Conservation (phyloP, 2,113 vertebrate genomes). For the Clarias magur region DNA sequence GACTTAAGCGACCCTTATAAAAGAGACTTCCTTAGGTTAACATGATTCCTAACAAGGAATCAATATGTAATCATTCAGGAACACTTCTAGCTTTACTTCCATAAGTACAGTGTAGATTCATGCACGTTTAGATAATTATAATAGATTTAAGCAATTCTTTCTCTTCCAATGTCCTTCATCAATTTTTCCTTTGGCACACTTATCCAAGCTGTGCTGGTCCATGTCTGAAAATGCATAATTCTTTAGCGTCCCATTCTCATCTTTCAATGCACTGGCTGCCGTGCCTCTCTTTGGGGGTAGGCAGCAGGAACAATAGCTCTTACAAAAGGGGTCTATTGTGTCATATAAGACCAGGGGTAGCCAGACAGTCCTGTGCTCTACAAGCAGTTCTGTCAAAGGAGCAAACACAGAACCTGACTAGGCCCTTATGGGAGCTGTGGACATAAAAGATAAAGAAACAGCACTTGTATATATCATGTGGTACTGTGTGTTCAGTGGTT, state of each 20-base stretch:
- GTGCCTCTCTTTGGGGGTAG: conserved; percentile 58
- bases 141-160: neutral
- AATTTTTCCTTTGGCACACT: conserved; percentile 46
- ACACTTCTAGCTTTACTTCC: neutral
- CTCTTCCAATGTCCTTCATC: conserved; percentile 18
- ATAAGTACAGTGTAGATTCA: neutral
- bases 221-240: conserved; percentile 60
- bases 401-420: conserved; percentile 14
- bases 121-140: neutral
- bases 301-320: conserved; percentile 62
- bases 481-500: conserved; percentile 25
- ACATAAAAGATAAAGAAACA: conserved; percentile 18
- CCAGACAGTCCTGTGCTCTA: conserved; percentile 52
- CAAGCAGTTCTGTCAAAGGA: conserved; percentile 38
- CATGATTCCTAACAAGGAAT: neutral
- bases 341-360: conserved; percentile 54
- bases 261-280: conserved; percentile 58
- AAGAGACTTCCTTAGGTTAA: neutral
- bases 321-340: conserved; percentile 69
- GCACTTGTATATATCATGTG: conserved; percentile 36
- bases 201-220: conserved; percentile 53
- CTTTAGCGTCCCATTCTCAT: conserved; percentile 47
- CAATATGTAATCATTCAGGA: neutral
- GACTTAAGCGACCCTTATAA: too few relatives aligned
- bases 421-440: neutral